A percentile compares a stretch with the other conserved stretches of the same genome.
These are phyloP conservation scores for Hydrolagus colliei DNA, from an alignment of 2,797 vertebrate genomes.

Conservation along the genomic window DNA sequence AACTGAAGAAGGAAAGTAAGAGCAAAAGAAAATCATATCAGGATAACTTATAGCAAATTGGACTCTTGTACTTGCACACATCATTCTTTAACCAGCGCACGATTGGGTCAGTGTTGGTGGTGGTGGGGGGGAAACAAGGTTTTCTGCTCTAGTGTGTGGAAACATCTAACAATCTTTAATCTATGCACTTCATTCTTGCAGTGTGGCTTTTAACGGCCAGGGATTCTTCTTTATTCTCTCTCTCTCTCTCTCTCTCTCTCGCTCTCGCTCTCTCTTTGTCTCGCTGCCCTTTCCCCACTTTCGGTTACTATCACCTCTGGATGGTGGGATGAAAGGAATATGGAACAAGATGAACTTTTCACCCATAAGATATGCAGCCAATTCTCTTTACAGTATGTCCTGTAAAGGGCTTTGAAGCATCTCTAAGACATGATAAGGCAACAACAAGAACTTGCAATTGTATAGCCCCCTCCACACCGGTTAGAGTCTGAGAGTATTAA, in stretches of 20 bases:
- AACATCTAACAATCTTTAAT: not conserved
- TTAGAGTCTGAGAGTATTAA: too few relatives aligned
- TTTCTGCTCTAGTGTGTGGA: not conserved
- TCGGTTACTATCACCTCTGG: not conserved
- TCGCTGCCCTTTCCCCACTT: not conserved
- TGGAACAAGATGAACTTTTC: not conserved
- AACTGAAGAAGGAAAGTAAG: not conserved
- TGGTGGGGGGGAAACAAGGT: too few relatives aligned
- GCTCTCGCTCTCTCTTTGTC: not conserved
- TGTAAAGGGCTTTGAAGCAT: too few relatives aligned
- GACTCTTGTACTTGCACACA: too few relatives aligned
- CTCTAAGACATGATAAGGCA: too few relatives aligned
- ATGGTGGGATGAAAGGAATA: not conserved
- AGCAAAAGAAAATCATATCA: not conserved
- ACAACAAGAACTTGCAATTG: too few relatives aligned
- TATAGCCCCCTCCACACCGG: too few relatives aligned
- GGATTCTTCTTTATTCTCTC: not conserved
- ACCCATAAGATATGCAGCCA: too few relatives aligned
- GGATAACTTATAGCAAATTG: not conserved
- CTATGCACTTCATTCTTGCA: constrained; percentile 1
- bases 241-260: too few relatives aligned
- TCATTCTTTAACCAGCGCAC: not conserved
- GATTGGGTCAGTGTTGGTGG: not conserved
- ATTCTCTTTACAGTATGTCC: too few relatives aligned
- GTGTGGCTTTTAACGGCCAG: not conserved